Evolutionary conservation across 92 coral and sea anemone species (phyloP), one percentile per base, ranked within the genome.

Genomic region (Virgularia gustaviana): DNA sequence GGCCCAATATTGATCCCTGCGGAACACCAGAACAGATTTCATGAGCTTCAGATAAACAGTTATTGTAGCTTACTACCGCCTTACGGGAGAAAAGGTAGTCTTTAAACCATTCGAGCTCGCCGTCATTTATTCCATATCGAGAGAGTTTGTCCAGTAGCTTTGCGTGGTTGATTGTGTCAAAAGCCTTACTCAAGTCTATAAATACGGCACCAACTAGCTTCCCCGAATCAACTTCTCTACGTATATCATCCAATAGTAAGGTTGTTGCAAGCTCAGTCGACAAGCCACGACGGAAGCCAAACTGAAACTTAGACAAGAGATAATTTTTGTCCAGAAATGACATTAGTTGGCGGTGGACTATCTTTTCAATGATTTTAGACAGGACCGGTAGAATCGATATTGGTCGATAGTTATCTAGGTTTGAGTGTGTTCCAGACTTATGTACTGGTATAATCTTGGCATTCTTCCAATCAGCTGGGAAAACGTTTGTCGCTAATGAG

Each of bases 401-500:
- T 9, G 63, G 72, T 32, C 72, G 72, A 39, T 64, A 64, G 25
- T 64, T 64, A 20, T 64, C 43, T 22, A 66, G 51, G 73, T 54
- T 23, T 42, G 27, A 66, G 18, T 66, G 19, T 45, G 73, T 19
- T 66, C 73, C 15, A 38, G 52, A 13, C 51, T 38, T 66, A 16
- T 66, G 18, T 35, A 66, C 23, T 35, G 73, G 36, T 19, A 36
- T 49, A 23, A 71, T 28, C 20, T 56, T 49, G 1, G 70, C 70
- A 13, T 22, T n/a, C 24, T 71, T 71, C 77, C 77, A 71, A 27
- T 71, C 70, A 18, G 37, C 27, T 49, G 77, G 77, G 45, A 72
- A 72, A 32, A 72, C 49, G 32, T 38, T 38, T 51, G 63, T 31
- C 22, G 63, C 36, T 13, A 72, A 53, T 33, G 78, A 71, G 13